phyloP scores from a whole-genome alignment of 2,797 vertebrate genomes.

The Orestias chungarensis region DNA sequence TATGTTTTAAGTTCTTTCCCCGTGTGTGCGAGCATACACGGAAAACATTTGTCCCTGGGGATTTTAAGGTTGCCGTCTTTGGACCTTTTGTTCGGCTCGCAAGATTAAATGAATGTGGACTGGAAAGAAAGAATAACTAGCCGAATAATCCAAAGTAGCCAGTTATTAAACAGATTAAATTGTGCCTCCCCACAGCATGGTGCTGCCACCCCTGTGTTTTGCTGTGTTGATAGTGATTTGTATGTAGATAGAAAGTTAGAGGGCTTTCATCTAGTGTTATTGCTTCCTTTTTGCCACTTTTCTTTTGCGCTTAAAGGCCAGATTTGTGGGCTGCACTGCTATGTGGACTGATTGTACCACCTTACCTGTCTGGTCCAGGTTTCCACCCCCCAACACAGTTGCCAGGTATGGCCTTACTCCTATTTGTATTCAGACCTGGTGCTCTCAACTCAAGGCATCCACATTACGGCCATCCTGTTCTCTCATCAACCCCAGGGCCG shows the following conservation, averaged over 20 bases:
- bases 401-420: slow-evolving; percentile 56
- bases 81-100: slow-evolving; percentile 5
- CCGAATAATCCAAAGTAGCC: not conserved
- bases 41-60: not conserved
- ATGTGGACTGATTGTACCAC: not conserved
- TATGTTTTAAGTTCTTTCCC: not conserved
- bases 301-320: not conserved
- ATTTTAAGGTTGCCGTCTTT: slow-evolving; percentile 8
- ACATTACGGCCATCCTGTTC: slow-evolving; percentile 77
- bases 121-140: not conserved
- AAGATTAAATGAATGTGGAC: slow-evolving; percentile 8
- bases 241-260: not conserved
- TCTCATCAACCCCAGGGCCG: slow-evolving; percentile 68
- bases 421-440: slow-evolving; percentile 71
- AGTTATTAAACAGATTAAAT: not conserved
- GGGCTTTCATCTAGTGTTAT: not conserved
- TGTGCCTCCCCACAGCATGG: not conserved
- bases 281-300: not conserved
- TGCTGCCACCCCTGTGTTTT: no score
- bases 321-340: not conserved
- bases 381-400: slow-evolving; percentile 31
- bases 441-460: slow-evolving; percentile 65
- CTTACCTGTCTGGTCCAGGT: not conserved
- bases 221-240: not conserved
- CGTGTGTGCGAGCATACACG: not conserved